Conservation (phyloP, 2,797 vertebrate species). For the Periophthalmus magnuspinnatus region DNA sequence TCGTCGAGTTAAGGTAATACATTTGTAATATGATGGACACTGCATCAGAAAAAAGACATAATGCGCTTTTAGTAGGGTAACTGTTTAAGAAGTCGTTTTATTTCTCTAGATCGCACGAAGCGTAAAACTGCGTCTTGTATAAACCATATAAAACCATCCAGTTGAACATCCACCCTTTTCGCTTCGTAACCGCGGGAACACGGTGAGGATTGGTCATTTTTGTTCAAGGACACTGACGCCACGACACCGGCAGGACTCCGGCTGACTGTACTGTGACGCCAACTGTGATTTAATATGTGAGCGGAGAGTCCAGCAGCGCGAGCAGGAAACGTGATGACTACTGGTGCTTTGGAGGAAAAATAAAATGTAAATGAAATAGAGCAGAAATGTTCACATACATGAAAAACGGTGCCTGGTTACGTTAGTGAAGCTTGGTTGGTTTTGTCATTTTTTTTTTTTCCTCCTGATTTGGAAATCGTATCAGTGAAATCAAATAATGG, state of each 20-base stretch:
- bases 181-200: slow-evolving; percentile 1
- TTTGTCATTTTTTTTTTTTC: background rate
- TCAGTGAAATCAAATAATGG: background rate
- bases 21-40: background rate
- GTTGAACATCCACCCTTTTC: slow-evolving; percentile 9
- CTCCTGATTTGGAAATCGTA: background rate
- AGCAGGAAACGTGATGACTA: slow-evolving; percentile 47
- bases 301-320: slow-evolving; percentile 48
- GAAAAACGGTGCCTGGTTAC: slow-evolving; percentile 36
- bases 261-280: slow-evolving; percentile 34
- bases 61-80: background rate
- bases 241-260: slow-evolving; percentile 26
- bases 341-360: slow-evolving; percentile 35
- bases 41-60: too few species aligned
- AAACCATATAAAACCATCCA: background rate
- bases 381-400: slow-evolving; percentile 53
- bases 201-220: slow-evolving; percentile 11
- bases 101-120: background rate
- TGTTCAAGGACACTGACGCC: slow-evolving; percentile 36
- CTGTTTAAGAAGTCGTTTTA: background rate
- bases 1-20: background rate
- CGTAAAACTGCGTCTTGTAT: background rate
- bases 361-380: slow-evolving; percentile 48
- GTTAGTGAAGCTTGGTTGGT: slow-evolving; percentile 25
- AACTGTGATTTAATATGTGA: slow-evolving; percentile 58